Percentiles rank a stretch among this genome's conserved stretches.
phyloP scores from a whole-genome alignment of 2,113 vertebrate genomes.

The Hippocampus zosterae region DNA sequence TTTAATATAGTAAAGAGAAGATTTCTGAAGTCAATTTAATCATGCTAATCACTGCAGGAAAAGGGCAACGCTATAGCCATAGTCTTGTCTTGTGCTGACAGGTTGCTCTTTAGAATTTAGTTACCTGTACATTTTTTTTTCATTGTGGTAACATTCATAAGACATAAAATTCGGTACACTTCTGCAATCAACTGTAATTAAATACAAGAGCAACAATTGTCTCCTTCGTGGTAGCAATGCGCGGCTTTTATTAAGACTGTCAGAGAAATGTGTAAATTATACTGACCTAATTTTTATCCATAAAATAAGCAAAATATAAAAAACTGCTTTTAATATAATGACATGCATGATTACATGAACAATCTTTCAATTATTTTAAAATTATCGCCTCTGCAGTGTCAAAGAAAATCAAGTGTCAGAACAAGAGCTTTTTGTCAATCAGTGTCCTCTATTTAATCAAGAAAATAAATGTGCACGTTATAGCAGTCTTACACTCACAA shows the following conservation, averaged over 20 bases:
- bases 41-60: background rate
- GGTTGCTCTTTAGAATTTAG: background rate
- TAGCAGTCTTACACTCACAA: background rate
- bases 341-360: no score
- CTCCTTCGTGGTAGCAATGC: background rate
- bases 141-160: no score
- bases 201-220: background rate
- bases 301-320: background rate
- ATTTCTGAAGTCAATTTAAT: background rate
- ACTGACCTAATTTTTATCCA: background rate
- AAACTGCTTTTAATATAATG: no score
- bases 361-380: no score
- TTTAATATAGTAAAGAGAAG: background rate
- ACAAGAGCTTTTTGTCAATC: background rate
- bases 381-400: no score
- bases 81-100: background rate
- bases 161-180: background rate
- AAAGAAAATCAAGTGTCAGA: background rate
- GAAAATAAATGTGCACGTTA: background rate
- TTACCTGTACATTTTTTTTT: no score
- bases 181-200: background rate
- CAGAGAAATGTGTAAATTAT: background rate
- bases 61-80: background rate
- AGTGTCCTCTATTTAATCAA: constrained; percentile 8
- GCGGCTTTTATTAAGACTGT: background rate